Conservation (phyloP, 2,113 vertebrate genomes). For the Sclerurus mexicanus region DNA sequence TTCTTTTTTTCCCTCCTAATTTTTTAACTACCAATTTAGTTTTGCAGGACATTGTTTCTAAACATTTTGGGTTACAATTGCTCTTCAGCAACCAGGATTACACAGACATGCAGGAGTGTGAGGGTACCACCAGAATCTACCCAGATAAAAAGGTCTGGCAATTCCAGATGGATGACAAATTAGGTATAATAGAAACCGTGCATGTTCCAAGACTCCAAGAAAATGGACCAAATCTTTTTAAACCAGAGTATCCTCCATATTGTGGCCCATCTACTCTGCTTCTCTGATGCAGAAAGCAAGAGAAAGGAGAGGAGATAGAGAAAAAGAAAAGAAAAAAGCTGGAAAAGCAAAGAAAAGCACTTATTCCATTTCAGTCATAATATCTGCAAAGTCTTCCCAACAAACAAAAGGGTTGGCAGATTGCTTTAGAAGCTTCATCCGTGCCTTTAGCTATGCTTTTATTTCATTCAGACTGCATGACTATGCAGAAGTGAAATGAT, state of each 20-base stretch:
- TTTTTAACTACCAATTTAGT: background rate
- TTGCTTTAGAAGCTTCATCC: background rate
- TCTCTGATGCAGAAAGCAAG: background rate
- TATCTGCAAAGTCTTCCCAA: background rate
- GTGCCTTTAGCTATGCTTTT: background rate
- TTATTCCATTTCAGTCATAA: background rate
- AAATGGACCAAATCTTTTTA: background rate
- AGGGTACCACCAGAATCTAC: background rate
- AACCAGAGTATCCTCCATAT: background rate
- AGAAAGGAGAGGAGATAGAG: accelerated
- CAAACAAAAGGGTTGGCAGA: background rate
- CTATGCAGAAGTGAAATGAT: background rate
- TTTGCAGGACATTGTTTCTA: background rate
- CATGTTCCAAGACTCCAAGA: background rate
- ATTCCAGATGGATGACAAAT: background rate
- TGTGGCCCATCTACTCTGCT: background rate
- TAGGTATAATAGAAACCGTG: background rate
- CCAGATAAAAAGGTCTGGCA: background rate
- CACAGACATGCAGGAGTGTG: accelerated
- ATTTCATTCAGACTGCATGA: background rate
- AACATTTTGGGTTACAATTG: background rate
- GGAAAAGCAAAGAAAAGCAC: background rate
- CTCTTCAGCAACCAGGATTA: background rate
- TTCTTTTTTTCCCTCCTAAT: background rate
- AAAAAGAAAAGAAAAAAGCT: background rate